Percentiles rank a stretch among this genome's conserved stretches.
Evolutionary conservation across 2,113 vertebrate species (phyloP).

Genomic region (Anguilla rostrata): DNA sequence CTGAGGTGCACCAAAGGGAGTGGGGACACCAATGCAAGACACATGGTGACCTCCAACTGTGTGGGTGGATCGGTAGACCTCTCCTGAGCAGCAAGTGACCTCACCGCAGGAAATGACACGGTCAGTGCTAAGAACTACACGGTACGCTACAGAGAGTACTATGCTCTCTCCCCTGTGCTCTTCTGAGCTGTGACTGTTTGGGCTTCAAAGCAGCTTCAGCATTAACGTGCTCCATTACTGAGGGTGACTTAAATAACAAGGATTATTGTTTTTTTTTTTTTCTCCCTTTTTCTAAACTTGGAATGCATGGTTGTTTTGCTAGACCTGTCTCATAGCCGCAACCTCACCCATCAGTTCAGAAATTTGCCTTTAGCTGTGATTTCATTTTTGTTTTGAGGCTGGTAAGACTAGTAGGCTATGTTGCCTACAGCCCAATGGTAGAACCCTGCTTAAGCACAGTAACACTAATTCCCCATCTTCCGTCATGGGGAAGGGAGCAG

Average conservation of each 20-base stretch:
- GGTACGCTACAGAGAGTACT: background rate
- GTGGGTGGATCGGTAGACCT: background rate
- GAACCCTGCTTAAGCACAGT: background rate
- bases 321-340: background rate
- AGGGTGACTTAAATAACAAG: background rate
- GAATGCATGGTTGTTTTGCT: background rate
- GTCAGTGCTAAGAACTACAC: background rate
- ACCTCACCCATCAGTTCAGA: background rate
- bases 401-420: background rate
- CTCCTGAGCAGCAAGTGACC: background rate
- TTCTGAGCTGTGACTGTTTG: background rate
- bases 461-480: background rate
- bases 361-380: background rate
- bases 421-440: background rate
- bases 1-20: background rate
- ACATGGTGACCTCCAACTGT: background rate
- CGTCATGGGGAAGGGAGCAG: background rate
- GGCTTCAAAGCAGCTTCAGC: background rate
- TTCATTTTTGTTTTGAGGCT: background rate
- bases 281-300: background rate
- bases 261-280: background rate
- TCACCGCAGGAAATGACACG: background rate
- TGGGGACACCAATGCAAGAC: background rate
- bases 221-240: background rate
- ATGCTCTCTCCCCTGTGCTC: background rate